Conservation (phyloP, 2,113 vertebrate species). For the Archilochus colubris region DNA sequence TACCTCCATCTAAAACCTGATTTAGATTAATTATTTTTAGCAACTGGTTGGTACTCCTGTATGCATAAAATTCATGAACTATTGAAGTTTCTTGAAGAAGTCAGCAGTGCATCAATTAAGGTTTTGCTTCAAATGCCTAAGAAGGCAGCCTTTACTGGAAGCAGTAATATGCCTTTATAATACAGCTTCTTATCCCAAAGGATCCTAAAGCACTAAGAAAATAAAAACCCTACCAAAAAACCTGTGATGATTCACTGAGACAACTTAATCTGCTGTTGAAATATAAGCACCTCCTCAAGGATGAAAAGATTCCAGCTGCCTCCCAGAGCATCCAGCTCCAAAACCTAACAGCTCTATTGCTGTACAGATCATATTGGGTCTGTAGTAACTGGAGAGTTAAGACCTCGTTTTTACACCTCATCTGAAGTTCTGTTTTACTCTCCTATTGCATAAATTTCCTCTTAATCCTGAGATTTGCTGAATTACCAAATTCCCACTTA, state of each 20-base stretch:
- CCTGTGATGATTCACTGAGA: conserved; percentile 14
- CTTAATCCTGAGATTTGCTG: neutral
- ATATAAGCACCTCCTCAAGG: neutral
- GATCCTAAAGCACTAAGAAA: neutral
- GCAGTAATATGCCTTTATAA: neutral
- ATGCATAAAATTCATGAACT: neutral
- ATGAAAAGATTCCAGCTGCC: neutral
- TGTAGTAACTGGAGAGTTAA: neutral
- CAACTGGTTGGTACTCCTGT: neutral
- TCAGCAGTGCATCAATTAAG: conserved; percentile 16
- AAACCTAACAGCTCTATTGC: neutral
- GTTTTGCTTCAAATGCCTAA: conserved; percentile 37
- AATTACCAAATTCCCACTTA: neutral
- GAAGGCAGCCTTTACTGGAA: neutral
- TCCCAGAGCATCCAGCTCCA: neutral
- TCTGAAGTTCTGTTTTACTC: conserved; percentile 16
- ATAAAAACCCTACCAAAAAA: neutral
- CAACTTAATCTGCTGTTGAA: conserved; percentile 16
- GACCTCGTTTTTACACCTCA: conserved; percentile 36
- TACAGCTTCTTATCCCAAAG: conserved; percentile 19
- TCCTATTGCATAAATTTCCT: neutral
- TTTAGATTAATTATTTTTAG: neutral
- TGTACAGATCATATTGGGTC: neutral
- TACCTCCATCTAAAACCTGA: neutral
- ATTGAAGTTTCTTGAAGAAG: neutral